Evolutionary conservation across 1,140 invertebrate genomes (phyloP), one percentile per base, ranked within the genome.

Genomic region (Brachionus plicatilis): DNA sequence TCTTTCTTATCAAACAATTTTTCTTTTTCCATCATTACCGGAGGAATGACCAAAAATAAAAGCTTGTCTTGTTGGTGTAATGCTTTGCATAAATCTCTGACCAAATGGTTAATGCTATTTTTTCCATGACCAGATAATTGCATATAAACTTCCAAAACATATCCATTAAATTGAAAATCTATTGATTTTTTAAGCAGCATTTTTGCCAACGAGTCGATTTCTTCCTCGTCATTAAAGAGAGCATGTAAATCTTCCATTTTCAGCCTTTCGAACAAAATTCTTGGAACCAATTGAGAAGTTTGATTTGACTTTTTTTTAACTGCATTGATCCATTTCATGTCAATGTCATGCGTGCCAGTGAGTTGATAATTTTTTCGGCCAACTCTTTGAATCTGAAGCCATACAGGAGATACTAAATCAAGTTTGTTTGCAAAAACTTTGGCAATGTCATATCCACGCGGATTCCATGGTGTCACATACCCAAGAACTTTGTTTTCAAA

Each of bases 361-460:
- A 92, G 88, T 17, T 86, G 80, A 86, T 88, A 92, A 43, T 85
- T 47, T 88, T 90, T 86, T 88, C 91, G 84, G 90, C 92, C 87
- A 85, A 87, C 88, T 53, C 92, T 88, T 86, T 92, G 92, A 20
- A 97, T 88, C 90, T 96, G 94, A 7, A 98, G 90, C 96, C 96
- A 98, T 0, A 98, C 95, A 3, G 96, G 96, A 12, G 95, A 96
- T 3, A 98, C 92, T 86, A 94, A 93, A 72, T 93, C 93, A 86
- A 98, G 95, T 89, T 98, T 98, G 43, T 92, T 92, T 50, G 93
- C 93, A 91, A 96, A 97, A 68, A 91, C 92, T 90, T 97, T 97
- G 0, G 95, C 94, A 50, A 97, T 92, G 90, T 97, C 94, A 90
- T 97, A 96, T 0, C 96, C 96, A 91, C 95, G 94, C 85, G 91